phyloP scores from a whole-genome alignment of 2,888 invertebrate genomes.

The Embidobia sp. region DNA sequence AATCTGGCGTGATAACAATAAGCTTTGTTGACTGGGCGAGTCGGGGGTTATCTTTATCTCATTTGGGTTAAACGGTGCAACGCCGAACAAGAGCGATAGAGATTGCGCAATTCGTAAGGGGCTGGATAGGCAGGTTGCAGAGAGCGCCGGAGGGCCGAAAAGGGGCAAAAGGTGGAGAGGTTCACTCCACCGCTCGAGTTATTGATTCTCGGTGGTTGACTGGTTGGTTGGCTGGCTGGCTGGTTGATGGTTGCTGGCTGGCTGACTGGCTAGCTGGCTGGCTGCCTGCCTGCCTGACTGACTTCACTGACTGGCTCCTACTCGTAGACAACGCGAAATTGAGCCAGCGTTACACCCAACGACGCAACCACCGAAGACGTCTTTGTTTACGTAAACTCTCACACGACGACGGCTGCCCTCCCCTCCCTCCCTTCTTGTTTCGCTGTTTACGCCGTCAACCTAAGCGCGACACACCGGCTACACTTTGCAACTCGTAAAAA shows the following conservation, averaged over 20 bases:
- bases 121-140: conserved; percentile 64
- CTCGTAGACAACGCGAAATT: conserved; percentile 56
- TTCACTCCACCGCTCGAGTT: conserved; percentile 77
- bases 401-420: conserved; percentile 16
- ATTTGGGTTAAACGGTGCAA: conserved; percentile 28
- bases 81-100: conserved; percentile 40
- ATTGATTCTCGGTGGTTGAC: conserved; percentile 77
- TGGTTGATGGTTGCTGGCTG: conserved; percentile 25
- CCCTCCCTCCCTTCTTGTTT: too few relatives aligned
- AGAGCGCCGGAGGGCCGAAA: conserved; percentile 59
- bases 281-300: background rate
- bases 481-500: conserved; percentile 24
- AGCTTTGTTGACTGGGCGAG: conserved; percentile 44
- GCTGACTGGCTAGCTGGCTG: conserved; percentile 26
- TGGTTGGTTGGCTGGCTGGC: conserved; percentile 46
- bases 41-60: conserved; percentile 40
- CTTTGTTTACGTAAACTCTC: conserved; percentile 52
- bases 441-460: too few relatives aligned
- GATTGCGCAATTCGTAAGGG: conserved; percentile 49
- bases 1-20: conserved; percentile 43
- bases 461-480: conserved; percentile 2
- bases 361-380: too few relatives aligned
- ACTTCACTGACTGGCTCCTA: too few relatives aligned
- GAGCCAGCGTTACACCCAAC: conserved; percentile 37
- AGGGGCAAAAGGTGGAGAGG: conserved; percentile 74